These are phyloP conservation scores for Anthophora plumipes DNA, from an alignment of 2,888 invertebrate species.

Conservation along the genomic window DNA sequence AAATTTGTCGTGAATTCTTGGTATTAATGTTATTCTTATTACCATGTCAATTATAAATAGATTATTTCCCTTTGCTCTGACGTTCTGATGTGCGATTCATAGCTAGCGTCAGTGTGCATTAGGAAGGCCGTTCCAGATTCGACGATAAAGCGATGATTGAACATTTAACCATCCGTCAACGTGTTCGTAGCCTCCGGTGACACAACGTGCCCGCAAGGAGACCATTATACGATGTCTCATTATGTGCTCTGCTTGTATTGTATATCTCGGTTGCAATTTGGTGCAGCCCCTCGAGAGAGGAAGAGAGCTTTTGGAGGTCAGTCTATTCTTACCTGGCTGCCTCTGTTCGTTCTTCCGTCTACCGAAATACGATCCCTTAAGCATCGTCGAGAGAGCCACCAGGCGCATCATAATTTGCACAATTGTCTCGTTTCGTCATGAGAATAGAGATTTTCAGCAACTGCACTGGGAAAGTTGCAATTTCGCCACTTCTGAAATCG, in stretches of 20 bases:
- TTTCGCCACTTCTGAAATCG: not conserved
- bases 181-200: constrained; percentile 13
- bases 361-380: constrained; percentile 36
- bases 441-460: not conserved
- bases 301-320: constrained; percentile 59
- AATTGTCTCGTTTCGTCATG: not conserved
- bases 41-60: too few relatives aligned
- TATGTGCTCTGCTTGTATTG: constrained; percentile 51
- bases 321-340: constrained; percentile 55
- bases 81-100: too few relatives aligned
- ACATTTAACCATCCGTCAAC: constrained; percentile 53
- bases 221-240: constrained; percentile 51
- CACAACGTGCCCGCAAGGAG: constrained; percentile 25
- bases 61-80: too few relatives aligned
- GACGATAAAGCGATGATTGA: constrained; percentile 34
- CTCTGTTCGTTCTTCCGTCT: constrained; percentile 42
- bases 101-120: too few relatives aligned
- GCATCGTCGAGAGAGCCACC: not conserved
- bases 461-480: not conserved
- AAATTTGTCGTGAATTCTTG: too few relatives aligned
- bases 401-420: constrained; percentile 8
- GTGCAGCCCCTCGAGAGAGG: constrained; percentile 18
- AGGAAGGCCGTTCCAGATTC: constrained; percentile 14
- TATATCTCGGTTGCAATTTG: constrained; percentile 41
- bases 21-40: too few relatives aligned